Evolutionary conservation across 2,797 vertebrate genomes (phyloP), one percentile per base, ranked within the genome.

Genomic region (Eulemur albifrons): DNA sequence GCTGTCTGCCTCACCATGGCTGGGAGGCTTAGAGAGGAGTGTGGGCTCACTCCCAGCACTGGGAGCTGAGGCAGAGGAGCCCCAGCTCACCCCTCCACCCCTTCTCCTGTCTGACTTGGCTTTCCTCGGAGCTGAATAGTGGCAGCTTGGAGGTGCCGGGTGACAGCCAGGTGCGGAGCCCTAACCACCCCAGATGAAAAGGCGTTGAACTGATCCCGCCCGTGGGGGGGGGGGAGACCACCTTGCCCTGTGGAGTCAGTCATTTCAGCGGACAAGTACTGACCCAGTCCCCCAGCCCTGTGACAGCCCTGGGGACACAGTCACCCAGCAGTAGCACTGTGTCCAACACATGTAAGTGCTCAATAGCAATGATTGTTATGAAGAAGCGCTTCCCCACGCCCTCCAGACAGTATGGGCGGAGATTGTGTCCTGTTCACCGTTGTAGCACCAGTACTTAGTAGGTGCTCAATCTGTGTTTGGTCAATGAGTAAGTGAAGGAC

Each of bases 161-260:
- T 72, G 1, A 32, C 3, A 8, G 48, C 50, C 35, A 0, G 1
- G 38, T 54, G 23, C 2, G 2, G 54, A 57, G 5, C 17, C 0
- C 1, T 30, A 38, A 40, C 30, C 13, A 1, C 7, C 2, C 17
- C 73, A 80, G 94, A 5, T 23, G 14, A 0, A 30, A 25, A 38
- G 15, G 4, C 32, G 21, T 5, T 48, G n/a, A 92, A 25, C 4
- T 0, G 82, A 25, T 35, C 59, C 6, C 73, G 61, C 30, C 17
- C 45, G 2, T 15, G 3, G 10, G 40, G 45, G 25, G 30, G 15
- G 10, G 54, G 30, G 81, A n/a, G 38, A 0, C 35, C 21, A 7
- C n/a, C 57, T 63, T 61, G 48, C 40, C 30, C 61, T 27, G 35
- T 21, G 3, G 69, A 43, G 25, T n/a, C 48, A 30, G 20, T 27